phyloP scores from a whole-genome alignment of 2,888 invertebrate species.

The Philopedon plagiatum region DNA sequence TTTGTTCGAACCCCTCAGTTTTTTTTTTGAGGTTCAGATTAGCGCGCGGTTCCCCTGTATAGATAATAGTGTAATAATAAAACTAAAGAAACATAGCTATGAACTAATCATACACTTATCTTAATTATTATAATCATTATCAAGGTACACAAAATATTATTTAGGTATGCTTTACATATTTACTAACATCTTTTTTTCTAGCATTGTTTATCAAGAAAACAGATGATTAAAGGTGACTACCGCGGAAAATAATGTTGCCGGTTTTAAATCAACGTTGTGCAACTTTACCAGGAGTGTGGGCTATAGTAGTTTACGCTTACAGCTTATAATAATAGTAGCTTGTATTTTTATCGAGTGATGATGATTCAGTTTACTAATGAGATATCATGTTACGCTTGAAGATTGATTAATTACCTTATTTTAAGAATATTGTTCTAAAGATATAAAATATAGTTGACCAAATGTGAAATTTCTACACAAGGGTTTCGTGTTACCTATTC shows the following conservation, averaged over 20 bases:
- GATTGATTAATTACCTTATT: background rate
- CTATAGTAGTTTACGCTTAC: too few species aligned
- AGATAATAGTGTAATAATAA: too few species aligned
- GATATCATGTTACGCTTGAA: background rate
- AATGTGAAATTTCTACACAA: too few species aligned
- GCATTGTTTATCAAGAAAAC: slow-evolving; percentile 25
- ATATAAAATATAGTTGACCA: too few species aligned
- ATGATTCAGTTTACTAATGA: background rate
- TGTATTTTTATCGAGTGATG: slow-evolving; percentile 15
- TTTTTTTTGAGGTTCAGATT: too few species aligned
- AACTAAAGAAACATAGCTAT: too few species aligned
- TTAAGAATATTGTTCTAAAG: too few species aligned
- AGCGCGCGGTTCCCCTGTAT: too few species aligned
- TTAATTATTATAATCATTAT: background rate
- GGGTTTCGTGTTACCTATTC: too few species aligned
- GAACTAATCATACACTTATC: too few species aligned
- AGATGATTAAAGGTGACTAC: slow-evolving; percentile 4
- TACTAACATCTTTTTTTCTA: background rate
- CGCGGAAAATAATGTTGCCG: slow-evolving; percentile 15
- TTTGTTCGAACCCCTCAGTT: too few species aligned
- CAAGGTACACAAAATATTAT: background rate
- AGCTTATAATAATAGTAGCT: slow-evolving; percentile 6
- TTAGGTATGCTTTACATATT: background rate
- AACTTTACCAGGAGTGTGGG: slow-evolving; percentile 1
- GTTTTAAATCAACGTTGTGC: slow-evolving; percentile 25